phyloP scores from a whole-genome alignment of 2,888 invertebrate genomes.

The Philereme transversata region DNA sequence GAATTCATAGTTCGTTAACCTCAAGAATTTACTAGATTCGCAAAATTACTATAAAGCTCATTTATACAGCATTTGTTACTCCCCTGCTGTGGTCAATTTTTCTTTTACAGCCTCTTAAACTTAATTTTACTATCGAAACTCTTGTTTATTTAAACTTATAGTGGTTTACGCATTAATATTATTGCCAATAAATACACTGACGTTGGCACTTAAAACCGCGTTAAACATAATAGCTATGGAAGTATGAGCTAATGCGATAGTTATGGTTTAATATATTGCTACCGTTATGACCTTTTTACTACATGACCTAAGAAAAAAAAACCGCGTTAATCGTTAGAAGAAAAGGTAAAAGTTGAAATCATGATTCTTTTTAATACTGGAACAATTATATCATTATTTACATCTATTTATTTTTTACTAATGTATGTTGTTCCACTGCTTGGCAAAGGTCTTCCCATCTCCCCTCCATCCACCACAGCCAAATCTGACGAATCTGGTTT shows the following conservation, averaged over 20 bases:
- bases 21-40: too few relatives aligned
- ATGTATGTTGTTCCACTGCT: too few relatives aligned
- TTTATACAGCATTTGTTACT: conserved; percentile 1
- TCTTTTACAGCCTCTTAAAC: conserved; percentile 17
- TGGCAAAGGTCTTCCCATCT: too few relatives aligned
- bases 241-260: conserved; percentile 41
- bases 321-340: neutral
- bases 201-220: conserved; percentile 49
- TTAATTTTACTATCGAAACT: conserved; percentile 25
- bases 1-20: too few relatives aligned
- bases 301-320: conserved; percentile 20
- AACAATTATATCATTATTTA: too few relatives aligned
- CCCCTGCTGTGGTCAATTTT: conserved; percentile 2
- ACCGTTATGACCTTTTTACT: conserved; percentile 40
- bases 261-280: conserved; percentile 42
- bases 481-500: too few relatives aligned
- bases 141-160: conserved; percentile 47
- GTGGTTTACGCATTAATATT: conserved; percentile 49
- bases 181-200: conserved; percentile 53
- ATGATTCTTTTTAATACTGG: too few relatives aligned
- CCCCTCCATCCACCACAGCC: too few relatives aligned
- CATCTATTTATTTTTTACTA: too few relatives aligned
- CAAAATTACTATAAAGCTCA: neutral
- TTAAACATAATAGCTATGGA: conserved; percentile 51
- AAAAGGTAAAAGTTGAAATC: neutral